phyloP scores from a whole-genome alignment of 2,113 vertebrate species.

The Heterochromis multidens region DNA sequence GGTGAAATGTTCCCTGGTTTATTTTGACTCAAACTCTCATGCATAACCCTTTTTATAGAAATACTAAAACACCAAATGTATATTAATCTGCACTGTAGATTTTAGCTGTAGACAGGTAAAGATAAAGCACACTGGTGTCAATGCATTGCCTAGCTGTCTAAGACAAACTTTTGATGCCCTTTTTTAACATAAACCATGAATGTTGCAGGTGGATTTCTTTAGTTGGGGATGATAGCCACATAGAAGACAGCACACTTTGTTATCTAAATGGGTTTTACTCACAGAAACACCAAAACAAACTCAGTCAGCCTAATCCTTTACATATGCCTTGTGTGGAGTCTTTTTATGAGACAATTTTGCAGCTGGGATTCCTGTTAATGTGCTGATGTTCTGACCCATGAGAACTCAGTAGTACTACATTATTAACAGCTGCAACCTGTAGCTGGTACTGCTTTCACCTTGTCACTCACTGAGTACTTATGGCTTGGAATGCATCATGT shows the following conservation, averaged over 20 bases:
- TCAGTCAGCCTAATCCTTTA: accelerated
- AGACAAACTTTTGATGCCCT: too few relatives aligned
- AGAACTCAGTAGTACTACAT: not conserved
- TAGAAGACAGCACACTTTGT: not conserved
- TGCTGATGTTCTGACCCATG: not conserved
- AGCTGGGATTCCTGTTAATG: too few relatives aligned
- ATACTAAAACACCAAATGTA: not conserved
- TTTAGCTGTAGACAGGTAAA: not conserved
- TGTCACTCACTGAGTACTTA: not conserved
- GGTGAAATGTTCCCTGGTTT: not conserved
- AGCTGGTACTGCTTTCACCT: not conserved
- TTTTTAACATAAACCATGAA: too few relatives aligned
- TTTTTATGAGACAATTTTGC: not conserved
- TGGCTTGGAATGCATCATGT: not conserved
- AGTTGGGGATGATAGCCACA: not conserved
- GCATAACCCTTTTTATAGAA: not conserved
- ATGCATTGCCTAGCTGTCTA: not conserved
- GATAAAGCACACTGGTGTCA: not conserved
- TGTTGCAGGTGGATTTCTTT: not conserved
- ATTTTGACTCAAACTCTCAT: not conserved
- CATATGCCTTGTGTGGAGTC: accelerated
- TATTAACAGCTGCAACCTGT: not conserved
- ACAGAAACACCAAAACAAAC: not conserved
- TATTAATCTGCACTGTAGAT: not conserved
- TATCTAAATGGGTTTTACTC: not conserved